Evolutionary conservation across 2,888 invertebrate species (phyloP).

Genomic region (Theretra japonica): DNA sequence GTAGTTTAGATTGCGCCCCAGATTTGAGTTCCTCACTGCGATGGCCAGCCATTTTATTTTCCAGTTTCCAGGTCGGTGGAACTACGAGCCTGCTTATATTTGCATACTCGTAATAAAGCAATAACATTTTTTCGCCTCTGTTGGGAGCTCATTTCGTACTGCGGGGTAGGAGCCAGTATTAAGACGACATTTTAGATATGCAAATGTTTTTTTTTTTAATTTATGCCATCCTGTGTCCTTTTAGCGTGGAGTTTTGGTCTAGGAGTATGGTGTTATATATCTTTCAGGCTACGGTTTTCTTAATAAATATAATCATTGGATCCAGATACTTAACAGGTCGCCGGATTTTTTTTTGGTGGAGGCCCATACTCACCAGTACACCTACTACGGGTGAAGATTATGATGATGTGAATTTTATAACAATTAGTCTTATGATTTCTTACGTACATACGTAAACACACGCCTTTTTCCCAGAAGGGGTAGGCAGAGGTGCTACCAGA

Average conservation of each 20-base stretch:
- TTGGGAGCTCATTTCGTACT: conserved; percentile 50
- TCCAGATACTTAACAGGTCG: too few relatives aligned
- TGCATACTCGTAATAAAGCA: conserved; percentile 65
- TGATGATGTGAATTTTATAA: too few relatives aligned
- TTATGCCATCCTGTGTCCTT: not conserved
- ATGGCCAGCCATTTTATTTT: conserved; percentile 59
- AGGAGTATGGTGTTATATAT: not conserved
- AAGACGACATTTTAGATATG: conserved; percentile 28
- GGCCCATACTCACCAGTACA: too few relatives aligned
- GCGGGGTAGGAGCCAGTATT: conserved; percentile 30
- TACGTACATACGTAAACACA: too few relatives aligned
- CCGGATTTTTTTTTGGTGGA: too few relatives aligned
- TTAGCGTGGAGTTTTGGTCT: not conserved
- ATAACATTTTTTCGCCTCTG: conserved; percentile 56
- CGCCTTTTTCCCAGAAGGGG: too few relatives aligned
- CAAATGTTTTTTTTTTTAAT: conserved; percentile 10
- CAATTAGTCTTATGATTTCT: too few relatives aligned
- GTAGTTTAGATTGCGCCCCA: conserved; percentile 63
- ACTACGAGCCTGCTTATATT: conserved; percentile 59
- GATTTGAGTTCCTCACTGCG: conserved; percentile 61
- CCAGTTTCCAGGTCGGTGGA: conserved; percentile 60
- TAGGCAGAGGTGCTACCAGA: too few relatives aligned
- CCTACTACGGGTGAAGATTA: too few relatives aligned
- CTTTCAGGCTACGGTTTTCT: not conserved
- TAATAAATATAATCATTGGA: too few relatives aligned